phyloP scores from a whole-genome alignment of 1,140 invertebrate species.

The Hyles euphorbiae region DNA sequence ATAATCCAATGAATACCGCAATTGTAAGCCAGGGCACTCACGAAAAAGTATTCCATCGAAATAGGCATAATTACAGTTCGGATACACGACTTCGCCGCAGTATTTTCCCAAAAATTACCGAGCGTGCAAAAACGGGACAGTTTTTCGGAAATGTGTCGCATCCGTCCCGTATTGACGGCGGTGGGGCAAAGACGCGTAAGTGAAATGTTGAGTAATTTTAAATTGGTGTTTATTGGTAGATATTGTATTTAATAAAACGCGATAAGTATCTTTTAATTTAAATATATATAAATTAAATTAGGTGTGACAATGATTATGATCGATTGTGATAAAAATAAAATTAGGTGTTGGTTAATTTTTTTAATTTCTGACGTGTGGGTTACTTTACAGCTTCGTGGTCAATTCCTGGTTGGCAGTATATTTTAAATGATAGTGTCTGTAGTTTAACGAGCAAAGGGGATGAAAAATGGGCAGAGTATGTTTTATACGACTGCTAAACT shows the following conservation, averaged over 20 bases:
- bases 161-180: constrained; percentile 15
- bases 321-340: no score
- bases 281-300: no score
- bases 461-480: neutral
- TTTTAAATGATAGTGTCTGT: no score
- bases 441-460: neutral
- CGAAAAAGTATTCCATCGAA: constrained; percentile 57
- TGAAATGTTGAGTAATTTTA: constrained; percentile 2
- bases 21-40: no score
- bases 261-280: no score
- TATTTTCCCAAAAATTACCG: constrained; percentile 58
- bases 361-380: no score
- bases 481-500: neutral
- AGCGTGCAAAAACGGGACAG: constrained; percentile 37
- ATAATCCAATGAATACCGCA: no score
- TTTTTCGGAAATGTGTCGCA: constrained; percentile 38
- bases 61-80: constrained; percentile 64
- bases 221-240: constrained; percentile 8
- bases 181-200: constrained; percentile 11
- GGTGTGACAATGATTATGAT: no score
- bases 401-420: no score
- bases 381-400: no score
- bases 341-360: no score
- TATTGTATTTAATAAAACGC: no score
- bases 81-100: constrained; percentile 16